Percentiles rank a stretch among this genome's conserved stretches.
Evolutionary conservation across 2,113 vertebrate species (phyloP).

Genomic region (Raja brachyura): DNA sequence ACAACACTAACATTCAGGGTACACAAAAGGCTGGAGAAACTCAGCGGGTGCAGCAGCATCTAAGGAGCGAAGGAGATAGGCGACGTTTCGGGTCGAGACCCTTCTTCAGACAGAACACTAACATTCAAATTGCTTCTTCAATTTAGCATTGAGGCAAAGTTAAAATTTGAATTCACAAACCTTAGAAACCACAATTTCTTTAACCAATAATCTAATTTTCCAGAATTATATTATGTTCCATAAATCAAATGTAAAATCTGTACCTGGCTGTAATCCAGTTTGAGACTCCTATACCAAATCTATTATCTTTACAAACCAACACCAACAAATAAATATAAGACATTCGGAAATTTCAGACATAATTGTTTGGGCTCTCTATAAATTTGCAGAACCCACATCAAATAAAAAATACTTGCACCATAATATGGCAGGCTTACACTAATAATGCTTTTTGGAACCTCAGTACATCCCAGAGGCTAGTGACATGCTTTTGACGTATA

Average conservation of each 20-base stretch:
- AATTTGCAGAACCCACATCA: neutral
- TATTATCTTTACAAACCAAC: neutral
- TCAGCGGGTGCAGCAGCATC: too few relatives aligned
- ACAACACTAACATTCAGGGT: neutral
- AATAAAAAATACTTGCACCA: neutral
- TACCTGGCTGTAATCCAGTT: neutral
- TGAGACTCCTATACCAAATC: neutral
- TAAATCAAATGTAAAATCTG: neutral
- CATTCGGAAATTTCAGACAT: neutral
- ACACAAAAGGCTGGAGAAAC: too few relatives aligned
- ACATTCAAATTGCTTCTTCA: neutral
- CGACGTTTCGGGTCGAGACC: too few relatives aligned
- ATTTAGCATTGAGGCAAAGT: neutral
- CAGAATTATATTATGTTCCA: neutral
- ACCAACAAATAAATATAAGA: neutral
- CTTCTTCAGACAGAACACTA: too few relatives aligned
- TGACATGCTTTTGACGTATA: neutral
- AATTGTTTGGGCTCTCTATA: neutral
- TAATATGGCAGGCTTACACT: neutral
- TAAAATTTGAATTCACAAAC: too few relatives aligned
- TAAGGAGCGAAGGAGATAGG: too few relatives aligned
- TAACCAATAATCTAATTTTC: neutral
- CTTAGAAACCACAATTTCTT: neutral
- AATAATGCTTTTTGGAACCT: neutral
- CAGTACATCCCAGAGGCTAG: neutral